phyloP scores from a whole-genome alignment of 2,113 vertebrate genomes.

The Mystacornis crossleyi region DNA sequence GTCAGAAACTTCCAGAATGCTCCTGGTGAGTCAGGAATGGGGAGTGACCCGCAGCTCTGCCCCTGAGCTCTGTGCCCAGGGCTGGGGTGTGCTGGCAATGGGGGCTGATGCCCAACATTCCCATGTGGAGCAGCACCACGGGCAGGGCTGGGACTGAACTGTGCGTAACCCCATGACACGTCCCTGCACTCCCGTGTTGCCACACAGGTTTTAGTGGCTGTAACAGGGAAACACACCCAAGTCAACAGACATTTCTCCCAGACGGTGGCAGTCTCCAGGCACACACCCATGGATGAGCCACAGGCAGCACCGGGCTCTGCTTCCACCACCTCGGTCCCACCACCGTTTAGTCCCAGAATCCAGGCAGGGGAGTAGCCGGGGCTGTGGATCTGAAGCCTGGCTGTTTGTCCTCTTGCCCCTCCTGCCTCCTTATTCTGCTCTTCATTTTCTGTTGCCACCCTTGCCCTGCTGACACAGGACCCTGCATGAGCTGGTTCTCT shows the following conservation, averaged over 20 bases:
- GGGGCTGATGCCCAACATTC: background rate
- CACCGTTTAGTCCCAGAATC: background rate
- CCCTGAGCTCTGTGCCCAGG: background rate
- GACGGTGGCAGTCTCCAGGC: background rate
- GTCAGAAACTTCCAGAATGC: background rate
- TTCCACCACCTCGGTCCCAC: background rate
- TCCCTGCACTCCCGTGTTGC: background rate
- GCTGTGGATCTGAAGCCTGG: background rate
- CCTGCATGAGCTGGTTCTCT: background rate
- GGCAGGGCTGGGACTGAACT: background rate
- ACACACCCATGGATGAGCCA: background rate
- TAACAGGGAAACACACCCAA: conserved; percentile 3
- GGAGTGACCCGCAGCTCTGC: background rate
- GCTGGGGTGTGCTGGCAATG: fast-evolving
- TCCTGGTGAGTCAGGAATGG: background rate
- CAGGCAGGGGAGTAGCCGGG: background rate
- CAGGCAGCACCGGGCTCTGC: background rate
- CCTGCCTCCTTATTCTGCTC: background rate
- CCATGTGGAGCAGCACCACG: fast-evolving
- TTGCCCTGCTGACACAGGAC: fast-evolving
- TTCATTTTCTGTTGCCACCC: background rate
- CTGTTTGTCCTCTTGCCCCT: background rate
- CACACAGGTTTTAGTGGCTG: background rate
- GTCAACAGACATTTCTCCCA: background rate
- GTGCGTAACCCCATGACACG: background rate